phyloP scores from a whole-genome alignment of 2,113 vertebrate genomes.

The Rissa tridactyla region DNA sequence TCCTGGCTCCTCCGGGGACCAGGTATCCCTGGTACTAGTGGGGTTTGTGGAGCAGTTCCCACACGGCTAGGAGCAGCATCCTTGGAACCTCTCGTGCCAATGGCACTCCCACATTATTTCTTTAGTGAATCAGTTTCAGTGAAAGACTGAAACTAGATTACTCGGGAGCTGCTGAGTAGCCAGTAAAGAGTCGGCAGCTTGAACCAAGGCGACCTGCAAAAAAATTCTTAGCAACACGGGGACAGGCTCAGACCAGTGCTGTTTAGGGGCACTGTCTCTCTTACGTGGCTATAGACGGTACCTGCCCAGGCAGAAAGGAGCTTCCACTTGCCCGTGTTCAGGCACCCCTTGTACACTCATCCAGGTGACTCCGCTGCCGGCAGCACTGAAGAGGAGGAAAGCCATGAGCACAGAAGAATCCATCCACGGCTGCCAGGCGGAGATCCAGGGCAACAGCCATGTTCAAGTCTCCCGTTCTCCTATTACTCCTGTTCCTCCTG shows the following conservation, averaged over 20 bases:
- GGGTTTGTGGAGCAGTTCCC: background rate
- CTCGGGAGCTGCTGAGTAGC: background rate
- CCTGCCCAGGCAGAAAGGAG: background rate
- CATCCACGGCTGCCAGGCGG: background rate
- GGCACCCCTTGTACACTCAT: background rate
- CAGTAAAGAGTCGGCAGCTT: background rate
- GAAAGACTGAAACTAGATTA: background rate
- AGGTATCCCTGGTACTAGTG: fast-evolving
- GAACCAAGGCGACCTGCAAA: background rate
- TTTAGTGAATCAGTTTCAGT: background rate
- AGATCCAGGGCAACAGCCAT: background rate
- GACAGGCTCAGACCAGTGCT: background rate
- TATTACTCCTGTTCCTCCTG: background rate
- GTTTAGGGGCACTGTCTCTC: background rate
- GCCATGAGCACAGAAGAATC: background rate
- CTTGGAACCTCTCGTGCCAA: background rate
- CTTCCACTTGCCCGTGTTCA: background rate
- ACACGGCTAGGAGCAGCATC: background rate
- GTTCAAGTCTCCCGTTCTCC: fast-evolving
- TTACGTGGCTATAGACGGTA: background rate
- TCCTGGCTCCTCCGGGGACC: background rate
- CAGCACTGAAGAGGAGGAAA: background rate
- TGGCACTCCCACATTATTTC: background rate
- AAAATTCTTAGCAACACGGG: background rate
- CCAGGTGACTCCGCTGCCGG: background rate